A percentile compares a stretch with the other conserved stretches of the same genome.
phyloP scores from a whole-genome alignment of 2,797 vertebrate species.

The Gymnothorax javanicus region DNA sequence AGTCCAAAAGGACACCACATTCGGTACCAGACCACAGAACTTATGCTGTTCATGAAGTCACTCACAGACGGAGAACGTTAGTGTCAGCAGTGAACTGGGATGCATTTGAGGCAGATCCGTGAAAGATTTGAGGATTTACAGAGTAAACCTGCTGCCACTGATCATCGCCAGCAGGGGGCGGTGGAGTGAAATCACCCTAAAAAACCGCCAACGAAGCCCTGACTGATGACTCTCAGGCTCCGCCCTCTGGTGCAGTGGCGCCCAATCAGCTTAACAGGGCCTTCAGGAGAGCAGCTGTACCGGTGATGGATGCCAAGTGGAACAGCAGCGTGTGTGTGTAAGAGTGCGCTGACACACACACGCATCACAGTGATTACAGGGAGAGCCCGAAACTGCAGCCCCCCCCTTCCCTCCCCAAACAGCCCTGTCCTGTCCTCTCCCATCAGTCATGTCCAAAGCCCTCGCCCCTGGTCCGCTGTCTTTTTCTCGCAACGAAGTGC shows the following conservation, averaged over 20 bases:
- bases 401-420: conserved; percentile 20
- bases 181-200: background rate
- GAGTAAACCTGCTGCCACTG: background rate
- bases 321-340: background rate
- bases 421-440: background rate
- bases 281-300: background rate
- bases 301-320: background rate
- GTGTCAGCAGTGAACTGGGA: conserved; percentile 28
- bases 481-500: conserved; percentile 33
- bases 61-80: conserved; percentile 26
- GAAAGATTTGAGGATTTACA: too few species aligned
- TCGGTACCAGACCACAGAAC: background rate
- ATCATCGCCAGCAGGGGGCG: background rate
- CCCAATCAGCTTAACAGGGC: background rate
- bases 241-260: background rate
- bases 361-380: background rate
- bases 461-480: background rate
- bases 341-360: background rate
- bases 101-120: background rate
- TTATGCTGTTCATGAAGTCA: conserved; percentile 31
- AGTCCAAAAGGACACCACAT: background rate
- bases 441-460: background rate
- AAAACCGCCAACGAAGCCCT: background rate
- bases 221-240: background rate
- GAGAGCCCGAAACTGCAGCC: conserved; percentile 18